A percentile compares a stretch with the other conserved stretches of the same genome.
Evolutionary conservation across 2,113 vertebrate genomes (phyloP).

Genomic region (Urocitellus parryii): DNA sequence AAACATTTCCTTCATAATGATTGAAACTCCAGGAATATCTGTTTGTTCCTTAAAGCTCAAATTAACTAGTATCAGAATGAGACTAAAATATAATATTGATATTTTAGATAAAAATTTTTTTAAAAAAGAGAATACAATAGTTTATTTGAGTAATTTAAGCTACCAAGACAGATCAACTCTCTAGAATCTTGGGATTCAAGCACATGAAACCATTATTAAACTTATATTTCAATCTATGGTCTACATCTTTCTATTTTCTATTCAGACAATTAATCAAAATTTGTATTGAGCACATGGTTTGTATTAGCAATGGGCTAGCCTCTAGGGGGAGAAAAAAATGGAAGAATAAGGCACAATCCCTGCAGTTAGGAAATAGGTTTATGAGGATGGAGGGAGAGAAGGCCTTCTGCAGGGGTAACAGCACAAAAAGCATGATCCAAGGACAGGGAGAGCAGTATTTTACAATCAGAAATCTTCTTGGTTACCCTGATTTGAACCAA

Average conservation of each 20-base stretch:
- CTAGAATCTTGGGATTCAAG: constrained; percentile 25
- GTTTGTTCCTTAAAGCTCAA: constrained; percentile 30
- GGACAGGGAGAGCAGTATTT: not conserved
- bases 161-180: not conserved
- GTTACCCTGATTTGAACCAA: not conserved
- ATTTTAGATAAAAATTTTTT: not conserved
- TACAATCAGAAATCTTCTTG: constrained; percentile 10
- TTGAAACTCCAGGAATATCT: not conserved
- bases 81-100: not conserved
- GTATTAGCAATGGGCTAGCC: not conserved
- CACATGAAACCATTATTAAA: constrained; percentile 20
- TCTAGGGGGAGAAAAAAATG: not conserved
- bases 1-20: not conserved
- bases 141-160: constrained; percentile 20
- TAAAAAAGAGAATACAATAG: not conserved
- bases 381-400: not conserved
- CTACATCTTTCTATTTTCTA: constrained; percentile 14
- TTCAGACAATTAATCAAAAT: constrained; percentile 41
- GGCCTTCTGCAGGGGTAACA: not conserved
- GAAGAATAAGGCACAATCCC: not conserved
- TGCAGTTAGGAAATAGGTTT: not conserved
- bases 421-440: not conserved
- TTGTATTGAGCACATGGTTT: not conserved
- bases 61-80: not conserved
- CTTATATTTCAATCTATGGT: constrained; percentile 41